phyloP scores from a whole-genome alignment of 2,888 invertebrate genomes.

The Macaria notata region DNA sequence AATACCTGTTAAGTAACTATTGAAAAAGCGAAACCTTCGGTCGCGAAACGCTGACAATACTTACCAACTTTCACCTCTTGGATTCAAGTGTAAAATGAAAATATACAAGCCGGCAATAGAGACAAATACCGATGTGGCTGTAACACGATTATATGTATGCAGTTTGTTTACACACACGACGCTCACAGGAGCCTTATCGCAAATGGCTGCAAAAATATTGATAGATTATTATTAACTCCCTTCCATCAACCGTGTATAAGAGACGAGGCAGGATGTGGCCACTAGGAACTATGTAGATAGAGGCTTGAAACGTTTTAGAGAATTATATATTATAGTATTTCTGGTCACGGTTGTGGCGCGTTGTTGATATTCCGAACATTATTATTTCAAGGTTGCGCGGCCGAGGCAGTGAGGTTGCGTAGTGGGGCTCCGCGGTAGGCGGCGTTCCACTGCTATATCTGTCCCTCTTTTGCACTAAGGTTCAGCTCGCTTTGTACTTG shows the following conservation, averaged over 20 bases:
- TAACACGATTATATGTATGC: constrained; percentile 4
- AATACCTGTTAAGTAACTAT: constrained; percentile 75
- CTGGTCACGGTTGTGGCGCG: constrained; percentile 81
- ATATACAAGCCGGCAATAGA: constrained; percentile 23
- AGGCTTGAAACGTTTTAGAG: constrained; percentile 66
- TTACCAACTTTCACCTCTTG: constrained; percentile 71
- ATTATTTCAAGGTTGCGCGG: constrained; percentile 82
- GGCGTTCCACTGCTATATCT: constrained; percentile 73
- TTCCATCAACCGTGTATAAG: constrained; percentile 35
- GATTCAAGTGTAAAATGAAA: constrained; percentile 53
- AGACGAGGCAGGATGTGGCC: constrained; percentile 54
- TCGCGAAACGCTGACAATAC: constrained; percentile 64
- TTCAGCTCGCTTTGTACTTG: constrained; percentile 71
- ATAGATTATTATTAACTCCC: constrained; percentile 20
- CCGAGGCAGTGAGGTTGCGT: constrained; percentile 80
- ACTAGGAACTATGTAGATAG: constrained; percentile 52
- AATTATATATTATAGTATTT: constrained; percentile 76
- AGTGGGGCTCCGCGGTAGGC: constrained; percentile 81
- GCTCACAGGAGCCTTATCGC: constrained; percentile 18
- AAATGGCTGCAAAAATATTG: constrained; percentile 25
- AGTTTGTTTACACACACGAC: constrained; percentile 17
- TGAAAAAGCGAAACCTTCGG: constrained; percentile 77
- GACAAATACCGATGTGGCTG: constrained; percentile 18
- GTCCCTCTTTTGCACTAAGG: constrained; percentile 76
- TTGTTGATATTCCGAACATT: constrained; percentile 82